Conservation (phyloP, 2,888 invertebrate genomes). For the Ryuthela nishihirai region DNA sequence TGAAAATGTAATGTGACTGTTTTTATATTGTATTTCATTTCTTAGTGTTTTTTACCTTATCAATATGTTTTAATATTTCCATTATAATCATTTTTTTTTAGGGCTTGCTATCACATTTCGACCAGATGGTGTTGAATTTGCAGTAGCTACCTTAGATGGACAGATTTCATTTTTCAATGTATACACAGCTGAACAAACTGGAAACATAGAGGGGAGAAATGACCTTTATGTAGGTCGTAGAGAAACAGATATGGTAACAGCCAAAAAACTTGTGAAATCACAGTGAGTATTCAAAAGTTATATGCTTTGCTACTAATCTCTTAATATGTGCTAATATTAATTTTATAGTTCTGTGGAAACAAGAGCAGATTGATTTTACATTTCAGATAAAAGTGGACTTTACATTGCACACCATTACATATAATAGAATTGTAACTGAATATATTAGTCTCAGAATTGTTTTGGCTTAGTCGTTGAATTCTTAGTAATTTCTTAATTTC, state of each 20-base stretch:
- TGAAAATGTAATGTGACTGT: neutral
- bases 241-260: slow-evolving; percentile 79
- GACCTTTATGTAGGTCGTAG: slow-evolving; percentile 83
- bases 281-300: slow-evolving; percentile 62
- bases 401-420: too few relatives aligned
- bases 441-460: too few relatives aligned
- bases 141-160: slow-evolving; percentile 86
- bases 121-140: slow-evolving; percentile 88
- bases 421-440: too few relatives aligned
- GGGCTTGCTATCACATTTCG: slow-evolving; percentile 74
- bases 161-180: slow-evolving; percentile 76
- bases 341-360: too few relatives aligned
- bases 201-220: slow-evolving; percentile 78
- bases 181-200: slow-evolving; percentile 58
- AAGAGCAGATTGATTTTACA: too few relatives aligned
- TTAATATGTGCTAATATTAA: neutral
- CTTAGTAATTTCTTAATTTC: too few relatives aligned
- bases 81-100: slow-evolving; percentile 2
- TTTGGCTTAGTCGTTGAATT: too few relatives aligned
- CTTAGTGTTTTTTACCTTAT: neutral
- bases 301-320: neutral
- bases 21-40: neutral
- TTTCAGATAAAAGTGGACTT: too few relatives aligned
- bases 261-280: slow-evolving; percentile 74
- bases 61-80: neutral